These are phyloP conservation scores for Coreius guichenoti DNA, from an alignment of 2,797 vertebrate genomes.

Conservation along the genomic window DNA sequence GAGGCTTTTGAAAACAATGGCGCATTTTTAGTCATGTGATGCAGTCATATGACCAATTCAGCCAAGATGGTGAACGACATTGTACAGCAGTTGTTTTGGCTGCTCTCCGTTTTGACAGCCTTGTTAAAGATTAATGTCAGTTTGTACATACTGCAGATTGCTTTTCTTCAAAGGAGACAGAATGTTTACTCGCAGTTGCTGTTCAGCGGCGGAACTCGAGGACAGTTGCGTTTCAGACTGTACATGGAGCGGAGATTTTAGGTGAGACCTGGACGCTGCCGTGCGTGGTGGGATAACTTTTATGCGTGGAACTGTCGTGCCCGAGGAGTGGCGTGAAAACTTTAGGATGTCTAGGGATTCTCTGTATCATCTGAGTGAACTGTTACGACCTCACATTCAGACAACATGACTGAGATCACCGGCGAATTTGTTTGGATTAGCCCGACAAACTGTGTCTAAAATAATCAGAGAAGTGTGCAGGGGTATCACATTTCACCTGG, in stretches of 20 bases:
- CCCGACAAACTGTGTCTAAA: conserved; percentile 8
- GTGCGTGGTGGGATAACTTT: not conserved
- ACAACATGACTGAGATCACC: conserved; percentile 34
- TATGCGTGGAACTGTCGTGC: not conserved
- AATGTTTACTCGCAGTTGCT: not conserved
- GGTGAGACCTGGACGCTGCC: not conserved
- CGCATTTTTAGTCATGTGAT: no score
- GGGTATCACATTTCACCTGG: conserved; percentile 39
- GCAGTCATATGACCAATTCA: no score
- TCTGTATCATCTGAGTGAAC: conserved; percentile 28
- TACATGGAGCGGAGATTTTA: no score
- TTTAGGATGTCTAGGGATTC: conserved; percentile 24
- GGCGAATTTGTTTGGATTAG: conserved; percentile 37
- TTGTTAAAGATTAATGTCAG: no score
- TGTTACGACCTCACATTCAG: conserved; percentile 24
- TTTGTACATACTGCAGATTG: no score
- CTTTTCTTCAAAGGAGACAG: not conserved
- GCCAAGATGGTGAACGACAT: no score
- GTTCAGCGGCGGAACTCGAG: no score
- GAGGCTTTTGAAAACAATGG: no score
- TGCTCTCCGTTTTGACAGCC: no score
- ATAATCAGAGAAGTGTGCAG: conserved; percentile 35
- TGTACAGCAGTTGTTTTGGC: no score
- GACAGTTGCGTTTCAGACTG: no score
- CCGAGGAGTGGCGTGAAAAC: conserved; percentile 10